Base-by-base conservation (phyloP, 2,113 vertebrate species). In the Tragulus kanchil region DNA sequence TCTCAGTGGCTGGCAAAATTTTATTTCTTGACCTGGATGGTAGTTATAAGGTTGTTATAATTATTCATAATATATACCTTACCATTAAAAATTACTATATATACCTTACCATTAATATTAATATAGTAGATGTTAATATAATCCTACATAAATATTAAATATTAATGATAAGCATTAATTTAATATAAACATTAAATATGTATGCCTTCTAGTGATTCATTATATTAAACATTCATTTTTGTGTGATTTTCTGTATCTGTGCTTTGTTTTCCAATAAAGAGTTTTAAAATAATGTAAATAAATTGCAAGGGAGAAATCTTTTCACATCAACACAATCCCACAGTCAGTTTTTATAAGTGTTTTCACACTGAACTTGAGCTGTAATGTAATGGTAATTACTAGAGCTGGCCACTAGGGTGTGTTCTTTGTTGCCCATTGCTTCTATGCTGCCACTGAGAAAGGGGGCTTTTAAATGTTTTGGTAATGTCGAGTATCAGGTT, bases 321-420 rank as follows among this genome's bases (percentile, higher is more conserved):
- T 79, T 86, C 85, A 61, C 61, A 31, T 50, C n/a, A 42, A 91
- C 16, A 16, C 36, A 85, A 62, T 36, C 4, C 25, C 26, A 45
- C 17, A 0, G 11, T n/a, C 45, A 8, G 16, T 1, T 83, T 90
- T 61, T 61, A 16, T 12, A 56, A 50, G 45, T 36, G 52, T 23
- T 81, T 85, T 93, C 36, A 16, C 16, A 4, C 58, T 42, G 56
- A 21, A 1, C 23, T 65, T 71, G 2, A 17, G 15, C 54, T 17
- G 5, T 15, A 65, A 31, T 13, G 14, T 31, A 48, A 61, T 42
- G 15, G 21, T 15, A 62, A 36, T 82, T 92, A 21, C 91, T 50
- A 1, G 8, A 1, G 3, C 31, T 77, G 88, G 12, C 94, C 97
- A 94, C 96, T 23, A 95, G 95, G 87, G 94, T 3, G 95, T 13